These are phyloP conservation scores for Dexiosoma caninum DNA, from an alignment of 2,888 invertebrate species.

Conservation along the genomic window DNA sequence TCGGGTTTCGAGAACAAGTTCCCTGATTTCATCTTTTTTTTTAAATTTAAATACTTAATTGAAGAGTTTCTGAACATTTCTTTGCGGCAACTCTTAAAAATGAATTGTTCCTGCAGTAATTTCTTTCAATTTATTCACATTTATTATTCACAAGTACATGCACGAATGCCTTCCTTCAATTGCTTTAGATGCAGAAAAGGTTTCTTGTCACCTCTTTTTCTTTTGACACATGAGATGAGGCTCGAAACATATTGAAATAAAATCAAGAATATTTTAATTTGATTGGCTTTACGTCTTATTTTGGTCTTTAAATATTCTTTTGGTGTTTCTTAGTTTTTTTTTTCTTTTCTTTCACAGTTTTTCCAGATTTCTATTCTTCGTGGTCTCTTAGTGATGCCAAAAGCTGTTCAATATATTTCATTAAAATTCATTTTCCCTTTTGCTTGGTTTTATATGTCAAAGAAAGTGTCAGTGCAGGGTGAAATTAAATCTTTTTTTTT, in stretches of 20 bases:
- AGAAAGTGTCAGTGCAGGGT: conserved; percentile 50
- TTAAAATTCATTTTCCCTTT: conserved; percentile 33
- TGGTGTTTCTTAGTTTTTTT: not conserved
- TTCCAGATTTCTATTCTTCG: not conserved
- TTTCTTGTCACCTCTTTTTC: not conserved
- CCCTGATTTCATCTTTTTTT: too few species aligned
- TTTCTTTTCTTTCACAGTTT: not conserved
- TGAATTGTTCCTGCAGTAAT: too few species aligned
- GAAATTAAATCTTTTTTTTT: conserved; percentile 44
- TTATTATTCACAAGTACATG: not conserved
- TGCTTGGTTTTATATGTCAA: conserved; percentile 50
- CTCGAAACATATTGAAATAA: not conserved
- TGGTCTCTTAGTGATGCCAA: not conserved
- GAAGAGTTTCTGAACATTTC: too few species aligned
- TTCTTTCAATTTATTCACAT: too few species aligned
- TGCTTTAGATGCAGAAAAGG: not conserved
- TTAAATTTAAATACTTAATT: too few species aligned
- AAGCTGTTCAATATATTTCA: conserved; percentile 6
- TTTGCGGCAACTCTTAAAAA: too few species aligned
- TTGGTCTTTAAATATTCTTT: not conserved
- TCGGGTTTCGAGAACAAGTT: too few species aligned
- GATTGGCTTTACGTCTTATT: conserved; percentile 23
- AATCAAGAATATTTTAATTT: conserved; percentile 39
- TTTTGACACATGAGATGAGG: not conserved
- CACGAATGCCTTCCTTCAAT: conserved; percentile 37